These are phyloP conservation scores for Hetaerina titia DNA, from an alignment of 2,888 invertebrate genomes.

Conservation along the genomic window DNA sequence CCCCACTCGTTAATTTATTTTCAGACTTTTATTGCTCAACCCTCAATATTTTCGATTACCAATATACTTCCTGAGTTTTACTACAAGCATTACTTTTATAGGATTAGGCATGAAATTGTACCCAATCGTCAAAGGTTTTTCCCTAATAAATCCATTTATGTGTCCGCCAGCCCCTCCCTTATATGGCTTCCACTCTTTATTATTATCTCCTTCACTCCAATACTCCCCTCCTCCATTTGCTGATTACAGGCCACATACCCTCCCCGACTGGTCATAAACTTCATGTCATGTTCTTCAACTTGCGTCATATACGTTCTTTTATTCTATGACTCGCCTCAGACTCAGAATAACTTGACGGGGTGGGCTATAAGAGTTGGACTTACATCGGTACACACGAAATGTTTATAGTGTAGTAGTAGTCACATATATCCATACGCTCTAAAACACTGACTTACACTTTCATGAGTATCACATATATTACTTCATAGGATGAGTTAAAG, in stretches of 20 bases:
- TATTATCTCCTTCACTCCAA: background rate
- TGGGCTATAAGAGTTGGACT: background rate
- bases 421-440: background rate
- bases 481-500: background rate
- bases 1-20: background rate
- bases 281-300: background rate
- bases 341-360: background rate
- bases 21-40: background rate
- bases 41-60: background rate
- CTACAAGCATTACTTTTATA: background rate
- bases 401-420: background rate
- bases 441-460: background rate
- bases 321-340: background rate
- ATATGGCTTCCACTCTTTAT: background rate
- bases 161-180: background rate
- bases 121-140: background rate
- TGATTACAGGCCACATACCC: background rate
- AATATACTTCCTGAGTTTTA: background rate
- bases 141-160: constrained; percentile 26
- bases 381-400: background rate
- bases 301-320: background rate
- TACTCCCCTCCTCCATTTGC: background rate
- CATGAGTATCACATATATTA: no score
- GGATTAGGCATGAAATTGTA: background rate
- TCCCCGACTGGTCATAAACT: background rate